phyloP scores from a whole-genome alignment of 2,113 vertebrate species.

The Alaudala cheleensis region DNA sequence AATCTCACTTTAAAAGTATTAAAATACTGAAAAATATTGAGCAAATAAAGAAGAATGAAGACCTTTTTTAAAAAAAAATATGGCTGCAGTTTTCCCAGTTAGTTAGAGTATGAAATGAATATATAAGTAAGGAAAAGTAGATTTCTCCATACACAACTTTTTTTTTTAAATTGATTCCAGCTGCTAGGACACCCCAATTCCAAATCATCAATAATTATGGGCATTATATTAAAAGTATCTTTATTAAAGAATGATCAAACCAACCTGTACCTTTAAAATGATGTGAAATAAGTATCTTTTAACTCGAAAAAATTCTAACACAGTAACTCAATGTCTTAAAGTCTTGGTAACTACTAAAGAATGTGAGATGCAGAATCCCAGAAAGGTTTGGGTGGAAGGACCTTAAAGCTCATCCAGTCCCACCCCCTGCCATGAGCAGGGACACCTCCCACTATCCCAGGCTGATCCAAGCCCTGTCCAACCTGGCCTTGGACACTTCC shows the following conservation, averaged over 20 bases:
- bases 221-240: not conserved
- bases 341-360: not conserved
- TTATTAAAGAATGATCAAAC: not conserved
- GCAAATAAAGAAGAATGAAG: not conserved
- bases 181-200: not conserved
- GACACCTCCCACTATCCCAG: not conserved
- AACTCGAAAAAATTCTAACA: not conserved
- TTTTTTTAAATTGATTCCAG: not conserved
- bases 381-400: not conserved
- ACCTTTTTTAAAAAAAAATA: not conserved
- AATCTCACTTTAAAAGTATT: not conserved
- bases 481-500: not conserved
- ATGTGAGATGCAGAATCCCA: not conserved
- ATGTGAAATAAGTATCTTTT: not conserved
- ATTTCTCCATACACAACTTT: not conserved
- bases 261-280: not conserved
- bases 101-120: not conserved
- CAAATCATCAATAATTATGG: not conserved
- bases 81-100: not conserved
- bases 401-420: accelerated
- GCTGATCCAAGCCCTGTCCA: not conserved
- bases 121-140: not conserved
- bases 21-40: not conserved
- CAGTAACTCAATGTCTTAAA: not conserved
- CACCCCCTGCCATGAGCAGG: not conserved